Evolutionary conservation across 2,113 vertebrate genomes (phyloP).

Genomic region (Mola mola): DNA sequence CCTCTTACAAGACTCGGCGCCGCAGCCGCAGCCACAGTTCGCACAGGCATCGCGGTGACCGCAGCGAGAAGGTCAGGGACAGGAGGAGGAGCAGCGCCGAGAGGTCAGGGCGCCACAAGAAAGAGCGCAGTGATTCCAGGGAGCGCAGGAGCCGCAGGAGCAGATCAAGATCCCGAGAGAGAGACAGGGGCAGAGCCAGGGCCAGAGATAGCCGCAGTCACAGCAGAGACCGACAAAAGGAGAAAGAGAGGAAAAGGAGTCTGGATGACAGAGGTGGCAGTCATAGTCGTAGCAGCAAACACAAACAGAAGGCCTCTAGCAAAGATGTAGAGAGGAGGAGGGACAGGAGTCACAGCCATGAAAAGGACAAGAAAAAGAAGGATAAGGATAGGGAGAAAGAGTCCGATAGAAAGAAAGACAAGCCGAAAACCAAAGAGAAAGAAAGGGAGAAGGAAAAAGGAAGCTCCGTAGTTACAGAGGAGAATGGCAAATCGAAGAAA

Average conservation of each 20-base stretch:
- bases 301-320: constrained; percentile 89
- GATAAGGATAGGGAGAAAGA: constrained; percentile 90
- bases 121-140: constrained; percentile 84
- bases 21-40: constrained; percentile 89
- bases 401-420: constrained; percentile 87
- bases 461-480: constrained; percentile 81
- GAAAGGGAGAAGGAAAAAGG: constrained; percentile 85
- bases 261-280: constrained; percentile 83
- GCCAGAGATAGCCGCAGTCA: constrained; percentile 85
- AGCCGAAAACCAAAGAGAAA: constrained; percentile 87
- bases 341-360: constrained; percentile 85
- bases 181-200: constrained; percentile 77
- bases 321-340: constrained; percentile 87
- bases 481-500: constrained; percentile 89
- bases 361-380: constrained; percentile 92
- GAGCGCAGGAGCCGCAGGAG: constrained; percentile 86
- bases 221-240: constrained; percentile 87
- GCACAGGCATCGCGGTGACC: constrained; percentile 82
- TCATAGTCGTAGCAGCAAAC: constrained; percentile 86
- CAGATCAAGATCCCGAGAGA: constrained; percentile 80
- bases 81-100: constrained; percentile 85
- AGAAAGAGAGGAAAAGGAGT: constrained; percentile 80
- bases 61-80: constrained; percentile 86
- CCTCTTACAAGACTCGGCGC: constrained; percentile 86
- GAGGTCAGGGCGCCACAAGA: constrained; percentile 82